A percentile compares a stretch with the other conserved stretches of the same genome.
Conservation (phyloP, 1,140 invertebrate species). For the fruit fly (Drosophila melanogaster) region Release_6_plus_ISO1_MT NT_033777.3:18841501-18842000, state of each 20-base stretch:
- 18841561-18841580: constrained; percentile 53
- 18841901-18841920: too few relatives aligned
- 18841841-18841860: too few relatives aligned
- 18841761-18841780: not conserved
- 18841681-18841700: constrained; percentile 47
- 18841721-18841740: constrained; percentile 35
- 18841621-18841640: constrained; percentile 8
- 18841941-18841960: not conserved
- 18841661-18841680: constrained; percentile 45
- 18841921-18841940: too few relatives aligned
- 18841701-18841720: constrained; percentile 51
- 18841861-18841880: too few relatives aligned
- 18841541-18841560: constrained; percentile 63
- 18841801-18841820: not conserved
- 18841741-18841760: constrained; percentile 22
- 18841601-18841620: constrained; percentile 1
- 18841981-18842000: not conserved
- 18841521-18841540: constrained; percentile 10
- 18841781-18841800: not conserved
- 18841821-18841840: too few relatives aligned
- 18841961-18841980: not conserved
- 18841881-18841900: too few relatives aligned
- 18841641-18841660: not conserved
- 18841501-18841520: constrained; percentile 9
- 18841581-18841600: constrained; percentile 13